Conservation (phyloP, 2,113 vertebrate species). For the Malaclemys terrapin region DNA sequence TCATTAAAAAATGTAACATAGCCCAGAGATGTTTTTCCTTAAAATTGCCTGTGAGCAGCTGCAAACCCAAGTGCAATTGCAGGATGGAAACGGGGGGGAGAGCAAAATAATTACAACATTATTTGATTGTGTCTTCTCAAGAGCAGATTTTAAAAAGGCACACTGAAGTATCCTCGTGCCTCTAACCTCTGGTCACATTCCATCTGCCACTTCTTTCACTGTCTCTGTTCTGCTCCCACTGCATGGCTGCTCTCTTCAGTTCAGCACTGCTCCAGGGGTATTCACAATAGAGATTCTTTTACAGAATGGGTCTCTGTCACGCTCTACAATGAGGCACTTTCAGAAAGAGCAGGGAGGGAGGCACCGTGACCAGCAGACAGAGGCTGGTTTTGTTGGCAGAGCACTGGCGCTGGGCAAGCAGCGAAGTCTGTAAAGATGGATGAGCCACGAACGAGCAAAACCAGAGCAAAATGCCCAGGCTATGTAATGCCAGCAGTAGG, state of each 20-base stretch:
- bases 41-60: not conserved
- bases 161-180: constrained; percentile 42
- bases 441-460: constrained; percentile 15
- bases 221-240: not conserved
- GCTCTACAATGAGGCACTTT: constrained; percentile 7
- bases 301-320: not conserved
- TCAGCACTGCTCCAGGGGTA: not conserved
- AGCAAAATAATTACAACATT: constrained; percentile 68
- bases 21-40: not conserved
- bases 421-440: not conserved
- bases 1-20: not conserved
- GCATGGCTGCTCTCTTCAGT: not conserved
- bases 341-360: constrained; percentile 40
- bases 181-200: constrained; percentile 9
- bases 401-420: not conserved
- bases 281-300: constrained; percentile 34
- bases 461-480: not conserved
- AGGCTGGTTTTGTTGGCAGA: constrained; percentile 2
- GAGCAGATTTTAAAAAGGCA: constrained; percentile 49
- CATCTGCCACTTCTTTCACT: constrained; percentile 27
- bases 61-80: not conserved
- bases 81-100: not conserved
- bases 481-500: not conserved
- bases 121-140: constrained; percentile 62
- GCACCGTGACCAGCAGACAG: not conserved